Evolutionary conservation across 2,113 vertebrate species (phyloP).

Genomic region (Cephalopterus ornatus): DNA sequence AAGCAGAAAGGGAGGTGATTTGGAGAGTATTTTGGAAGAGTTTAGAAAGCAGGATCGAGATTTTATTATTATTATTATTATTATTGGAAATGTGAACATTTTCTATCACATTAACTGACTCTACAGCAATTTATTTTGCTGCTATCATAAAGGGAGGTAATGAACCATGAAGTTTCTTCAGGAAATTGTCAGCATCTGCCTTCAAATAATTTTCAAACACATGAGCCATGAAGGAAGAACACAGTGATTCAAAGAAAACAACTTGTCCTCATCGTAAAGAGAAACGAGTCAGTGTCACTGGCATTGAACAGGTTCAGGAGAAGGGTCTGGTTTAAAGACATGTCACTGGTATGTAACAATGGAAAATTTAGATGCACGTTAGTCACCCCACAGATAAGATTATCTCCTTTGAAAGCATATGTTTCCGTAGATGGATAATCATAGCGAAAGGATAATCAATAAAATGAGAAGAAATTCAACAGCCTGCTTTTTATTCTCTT

Average conservation of each 20-base stretch:
- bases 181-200: slow-evolving; percentile 65
- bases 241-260: slow-evolving; percentile 48
- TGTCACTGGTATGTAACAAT: not conserved
- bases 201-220: slow-evolving; percentile 52
- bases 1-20: slow-evolving; percentile 12
- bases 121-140: slow-evolving; percentile 70
- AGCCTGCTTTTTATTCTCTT: slow-evolving; percentile 50
- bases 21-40: slow-evolving; percentile 25
- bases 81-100: slow-evolving; percentile 51
- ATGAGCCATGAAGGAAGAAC: slow-evolving; percentile 40
- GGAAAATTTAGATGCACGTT: slow-evolving; percentile 26
- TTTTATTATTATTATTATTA: slow-evolving; percentile 63
- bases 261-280: slow-evolving; percentile 41
- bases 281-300: slow-evolving; percentile 10
- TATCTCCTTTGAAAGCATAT: slow-evolving; percentile 42
- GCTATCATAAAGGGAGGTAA: slow-evolving; percentile 65
- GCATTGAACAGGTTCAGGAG: not conserved
- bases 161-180: slow-evolving; percentile 69
- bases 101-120: slow-evolving; percentile 64
- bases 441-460: slow-evolving; percentile 38
- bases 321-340: not conserved
- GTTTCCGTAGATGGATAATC: slow-evolving; percentile 52
- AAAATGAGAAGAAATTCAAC: slow-evolving; percentile 43
- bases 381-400: slow-evolving; percentile 16
- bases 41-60: slow-evolving; percentile 41